Conservation (phyloP, 2,797 vertebrate genomes). For the Hemibagrus guttatus region DNA sequence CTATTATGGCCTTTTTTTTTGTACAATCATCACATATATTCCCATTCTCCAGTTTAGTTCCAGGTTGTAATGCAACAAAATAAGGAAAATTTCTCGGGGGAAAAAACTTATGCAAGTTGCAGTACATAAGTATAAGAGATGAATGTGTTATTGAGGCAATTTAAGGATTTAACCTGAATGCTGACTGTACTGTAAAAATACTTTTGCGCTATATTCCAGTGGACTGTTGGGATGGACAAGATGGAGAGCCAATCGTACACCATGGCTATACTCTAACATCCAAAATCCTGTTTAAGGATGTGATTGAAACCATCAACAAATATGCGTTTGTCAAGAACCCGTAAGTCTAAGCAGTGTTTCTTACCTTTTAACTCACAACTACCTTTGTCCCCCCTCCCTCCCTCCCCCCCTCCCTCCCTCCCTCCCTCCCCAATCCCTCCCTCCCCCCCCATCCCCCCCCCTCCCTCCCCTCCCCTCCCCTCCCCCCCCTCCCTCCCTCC, state of each 20-base stretch:
- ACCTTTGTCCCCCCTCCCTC: too few species aligned
- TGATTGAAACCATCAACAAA: constrained; percentile 98
- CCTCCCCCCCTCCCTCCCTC: too few species aligned
- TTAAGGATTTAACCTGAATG: not conserved
- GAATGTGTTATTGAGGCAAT: not conserved
- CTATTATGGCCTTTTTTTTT: not conserved
- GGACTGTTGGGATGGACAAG: constrained; percentile 97
- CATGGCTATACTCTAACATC: constrained; percentile 97
- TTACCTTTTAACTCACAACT: too few species aligned
- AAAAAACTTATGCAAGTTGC: too few species aligned
- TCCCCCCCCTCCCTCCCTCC: too few species aligned
- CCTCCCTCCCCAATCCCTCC: too few species aligned
- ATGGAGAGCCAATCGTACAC: constrained; percentile 95
- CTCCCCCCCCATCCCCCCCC: too few species aligned
- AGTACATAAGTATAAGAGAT: not conserved
- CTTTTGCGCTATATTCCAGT: constrained; percentile 78
- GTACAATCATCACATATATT: not conserved
- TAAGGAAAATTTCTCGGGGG: not conserved
- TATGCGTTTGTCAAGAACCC: constrained; percentile 91
- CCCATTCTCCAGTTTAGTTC: not conserved
- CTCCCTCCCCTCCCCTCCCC: too few species aligned
- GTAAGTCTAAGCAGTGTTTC: constrained; percentile 71
- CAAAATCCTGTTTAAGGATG: constrained; percentile 97
- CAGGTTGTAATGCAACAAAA: too few species aligned
- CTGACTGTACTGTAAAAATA: not conserved